These are phyloP conservation scores for Capitella teleta DNA, from an alignment of 1,140 invertebrate genomes.

Conservation along the genomic window DNA sequence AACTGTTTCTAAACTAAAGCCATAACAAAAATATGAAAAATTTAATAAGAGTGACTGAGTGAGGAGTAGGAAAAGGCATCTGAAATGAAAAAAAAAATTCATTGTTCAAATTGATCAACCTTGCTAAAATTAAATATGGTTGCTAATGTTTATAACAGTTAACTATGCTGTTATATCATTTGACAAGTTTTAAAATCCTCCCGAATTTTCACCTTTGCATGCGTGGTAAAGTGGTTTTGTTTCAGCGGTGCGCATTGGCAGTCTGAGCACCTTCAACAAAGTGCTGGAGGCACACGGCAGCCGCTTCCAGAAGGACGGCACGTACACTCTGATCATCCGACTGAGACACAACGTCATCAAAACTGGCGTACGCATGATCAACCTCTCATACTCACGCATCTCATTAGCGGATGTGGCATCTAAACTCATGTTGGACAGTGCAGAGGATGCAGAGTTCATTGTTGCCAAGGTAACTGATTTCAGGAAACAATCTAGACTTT, in stretches of 20 bases:
- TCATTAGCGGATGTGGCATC: slow-evolving; percentile 86
- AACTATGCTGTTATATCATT: no score
- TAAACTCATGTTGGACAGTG: slow-evolving; percentile 84
- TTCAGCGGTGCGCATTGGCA: slow-evolving; percentile 81
- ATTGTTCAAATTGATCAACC: no score
- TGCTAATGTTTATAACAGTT: no score
- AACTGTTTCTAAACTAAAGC: no score
- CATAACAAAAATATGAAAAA: no score
- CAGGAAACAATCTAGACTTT: not conserved
- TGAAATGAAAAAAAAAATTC: no score
- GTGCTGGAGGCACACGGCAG: slow-evolving; percentile 64
- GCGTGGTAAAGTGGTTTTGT: no score
- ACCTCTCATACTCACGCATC: slow-evolving; percentile 90
- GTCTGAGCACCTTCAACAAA: slow-evolving; percentile 85
- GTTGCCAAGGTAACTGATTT: slow-evolving; percentile 66
- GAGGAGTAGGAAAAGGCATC: no score
- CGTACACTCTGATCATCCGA: slow-evolving; percentile 80
- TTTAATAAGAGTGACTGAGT: no score
- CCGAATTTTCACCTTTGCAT: no score
- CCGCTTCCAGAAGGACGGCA: slow-evolving; percentile 62
- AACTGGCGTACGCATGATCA: slow-evolving; percentile 93
- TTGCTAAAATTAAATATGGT: no score
- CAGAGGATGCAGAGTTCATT: slow-evolving; percentile 97
- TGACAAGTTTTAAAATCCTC: no score
- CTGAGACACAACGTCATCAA: slow-evolving; percentile 98